Base-by-base conservation (phyloP, 2,888 invertebrate genomes). In the Coenonympha arcania region DNA sequence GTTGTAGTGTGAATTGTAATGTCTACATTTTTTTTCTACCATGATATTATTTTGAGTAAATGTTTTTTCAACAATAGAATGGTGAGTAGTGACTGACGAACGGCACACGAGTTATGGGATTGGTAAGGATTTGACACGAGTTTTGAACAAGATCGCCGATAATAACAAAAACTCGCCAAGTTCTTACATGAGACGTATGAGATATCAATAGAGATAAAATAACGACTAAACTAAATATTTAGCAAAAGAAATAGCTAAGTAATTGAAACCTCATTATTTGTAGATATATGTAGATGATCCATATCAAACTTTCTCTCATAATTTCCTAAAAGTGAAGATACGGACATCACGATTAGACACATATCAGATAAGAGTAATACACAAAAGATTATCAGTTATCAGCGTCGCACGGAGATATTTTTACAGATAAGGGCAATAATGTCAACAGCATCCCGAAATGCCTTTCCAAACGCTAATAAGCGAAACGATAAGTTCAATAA, bases 381-480 rank as follows among this genome's bases (percentile, higher is more conserved):
- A 3, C 22, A 24, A 33, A 9, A 18, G 19, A 33, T 44, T 24
- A 44, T 41, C 41, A 19, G 16, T 44, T 24, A 44, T 41, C 41
- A 19, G 16, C 24, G 11, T 6, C 18, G 28, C 13, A 24, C 24
- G 9, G 8, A 6, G 24, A 22, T 13, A 37, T 13, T 4, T 18
- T 0, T 4, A n/a, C 6, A 11, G 54, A 56, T 55, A 58, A 48
- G 36, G 28, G 45, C 52, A 56, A 54, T 61, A 64, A 61, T 56
- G 60, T 56, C 58, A 49, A 54, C 54, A 61, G 51, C 52, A 53
- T 42, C 52, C 42, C 46, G 61, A 69, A 67, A 13, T 69, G 60
- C 60, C 73, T 69, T 74, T 75, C 65, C 56, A 73, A 66, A 68
- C 55, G 68, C 60, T 73, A 76, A 76, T 76, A 76, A 68, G 61